phyloP scores from a whole-genome alignment of 2,113 vertebrate genomes.

The Solea solea region DNA sequence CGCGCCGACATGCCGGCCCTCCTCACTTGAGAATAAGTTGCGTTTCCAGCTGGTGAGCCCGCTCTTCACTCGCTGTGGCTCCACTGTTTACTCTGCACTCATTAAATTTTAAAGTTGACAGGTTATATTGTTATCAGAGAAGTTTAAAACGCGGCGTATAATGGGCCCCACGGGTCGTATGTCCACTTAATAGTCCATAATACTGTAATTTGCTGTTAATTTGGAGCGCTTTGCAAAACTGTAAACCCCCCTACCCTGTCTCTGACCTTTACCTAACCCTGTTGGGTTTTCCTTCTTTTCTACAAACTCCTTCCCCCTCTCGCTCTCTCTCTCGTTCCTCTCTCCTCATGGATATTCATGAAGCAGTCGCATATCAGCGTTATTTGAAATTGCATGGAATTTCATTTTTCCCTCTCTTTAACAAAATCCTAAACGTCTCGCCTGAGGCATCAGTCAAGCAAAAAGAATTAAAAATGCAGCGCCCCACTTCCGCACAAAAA shows the following conservation, averaged over 20 bases:
- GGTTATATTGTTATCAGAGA: slow-evolving; percentile 70
- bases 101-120: slow-evolving; percentile 72
- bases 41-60: slow-evolving; percentile 27
- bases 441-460: slow-evolving; percentile 3
- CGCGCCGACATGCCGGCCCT: slow-evolving; percentile 16
- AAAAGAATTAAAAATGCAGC: slow-evolving; percentile 6
- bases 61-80: slow-evolving; percentile 5
- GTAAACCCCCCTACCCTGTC: background rate
- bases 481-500: background rate
- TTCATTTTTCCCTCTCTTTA: background rate
- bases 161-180: slow-evolving; percentile 34
- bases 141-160: slow-evolving; percentile 50
- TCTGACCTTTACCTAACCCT: slow-evolving; percentile 36
- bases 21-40: slow-evolving; percentile 4
- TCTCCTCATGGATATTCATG: slow-evolving; percentile 48
- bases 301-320: slow-evolving; percentile 18
- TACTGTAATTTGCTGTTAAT: slow-evolving; percentile 53
- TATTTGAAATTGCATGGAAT: slow-evolving; percentile 14
- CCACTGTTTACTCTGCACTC: slow-evolving; percentile 20
- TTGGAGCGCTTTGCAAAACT: slow-evolving; percentile 17
- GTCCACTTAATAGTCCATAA: slow-evolving; percentile 45
- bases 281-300: slow-evolving; percentile 52
- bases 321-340: background rate
- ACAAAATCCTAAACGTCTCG: slow-evolving; percentile 1
- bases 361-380: slow-evolving; percentile 6